phyloP scores from a whole-genome alignment of 2,888 invertebrate genomes.

The Andrena chrysosceles region DNA sequence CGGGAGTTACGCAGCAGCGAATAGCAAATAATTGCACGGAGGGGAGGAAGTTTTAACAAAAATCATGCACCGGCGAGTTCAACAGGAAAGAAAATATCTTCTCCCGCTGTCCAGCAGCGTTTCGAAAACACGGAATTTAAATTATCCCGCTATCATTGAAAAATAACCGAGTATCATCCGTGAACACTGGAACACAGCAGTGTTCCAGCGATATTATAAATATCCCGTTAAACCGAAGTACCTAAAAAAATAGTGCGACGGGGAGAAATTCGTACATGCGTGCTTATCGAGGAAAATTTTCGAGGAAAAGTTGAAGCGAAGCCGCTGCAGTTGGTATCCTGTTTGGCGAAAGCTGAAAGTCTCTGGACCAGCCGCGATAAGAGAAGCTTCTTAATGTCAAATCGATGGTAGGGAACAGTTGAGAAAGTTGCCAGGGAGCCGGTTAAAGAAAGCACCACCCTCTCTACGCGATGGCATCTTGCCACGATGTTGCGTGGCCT shows the following conservation, averaged over 20 bases:
- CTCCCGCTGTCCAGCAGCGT: background rate
- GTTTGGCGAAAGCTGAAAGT: constrained; percentile 10
- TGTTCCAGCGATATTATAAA: background rate
- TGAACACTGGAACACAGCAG: background rate
- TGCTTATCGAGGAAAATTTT: constrained; percentile 2
- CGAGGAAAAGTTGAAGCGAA: background rate
- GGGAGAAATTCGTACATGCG: background rate
- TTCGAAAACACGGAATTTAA: background rate
- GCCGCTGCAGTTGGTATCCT: background rate
- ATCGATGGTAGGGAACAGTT: constrained; percentile 30
- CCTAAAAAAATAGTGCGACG: background rate
- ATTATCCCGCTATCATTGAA: too few relatives aligned
- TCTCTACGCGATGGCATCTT: constrained; percentile 21
- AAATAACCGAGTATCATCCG: background rate
- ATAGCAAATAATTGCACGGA: background rate
- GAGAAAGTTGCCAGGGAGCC: constrained; percentile 22
- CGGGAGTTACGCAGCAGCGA: background rate
- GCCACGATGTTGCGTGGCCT: constrained; percentile 19
- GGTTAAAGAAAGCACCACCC: constrained; percentile 2
- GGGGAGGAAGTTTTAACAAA: too few relatives aligned
- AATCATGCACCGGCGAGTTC: too few relatives aligned
- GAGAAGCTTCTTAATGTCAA: constrained; percentile 41
- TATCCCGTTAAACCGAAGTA: constrained; percentile 22
- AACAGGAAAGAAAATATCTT: background rate
- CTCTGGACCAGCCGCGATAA: constrained; percentile 25